A percentile compares a stretch with the other conserved stretches of the same genome.
These are phyloP conservation scores for Phenganax marumi DNA, from an alignment of 92 coral and sea anemone species.

Conservation along the genomic window DNA sequence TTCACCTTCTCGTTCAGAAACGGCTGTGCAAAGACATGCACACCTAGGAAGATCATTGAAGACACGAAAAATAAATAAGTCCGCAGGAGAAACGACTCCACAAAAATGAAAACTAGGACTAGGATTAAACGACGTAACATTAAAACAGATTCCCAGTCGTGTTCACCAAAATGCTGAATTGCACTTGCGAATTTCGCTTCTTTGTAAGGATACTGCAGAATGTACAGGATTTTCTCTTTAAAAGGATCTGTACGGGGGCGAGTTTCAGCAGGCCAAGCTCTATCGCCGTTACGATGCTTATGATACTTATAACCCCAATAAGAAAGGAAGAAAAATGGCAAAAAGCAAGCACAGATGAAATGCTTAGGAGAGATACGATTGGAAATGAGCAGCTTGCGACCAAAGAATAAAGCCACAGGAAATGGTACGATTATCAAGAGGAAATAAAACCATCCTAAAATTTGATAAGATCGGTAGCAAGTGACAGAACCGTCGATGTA, in stretches of 20 bases:
- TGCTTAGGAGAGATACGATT: background rate
- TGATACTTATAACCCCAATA: conserved; percentile 6
- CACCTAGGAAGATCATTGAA: background rate
- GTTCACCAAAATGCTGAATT: background rate
- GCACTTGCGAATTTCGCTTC: background rate
- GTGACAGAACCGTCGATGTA: conserved; percentile 21
- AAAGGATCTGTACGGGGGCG: background rate
- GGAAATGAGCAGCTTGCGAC: conserved; percentile 6
- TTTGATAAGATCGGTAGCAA: conserved; percentile 19
- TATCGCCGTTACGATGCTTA: background rate
- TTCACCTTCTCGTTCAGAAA: conserved; percentile 1
- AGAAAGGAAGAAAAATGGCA: background rate
- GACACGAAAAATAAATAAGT: background rate
- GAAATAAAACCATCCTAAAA: conserved; percentile 4
- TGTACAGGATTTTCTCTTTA: conserved; percentile 22
- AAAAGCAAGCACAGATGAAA: conserved; percentile 13
- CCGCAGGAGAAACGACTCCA: conserved; percentile 9
- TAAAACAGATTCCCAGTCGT: conserved; percentile 33
- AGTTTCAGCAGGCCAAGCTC: background rate
- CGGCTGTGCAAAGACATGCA: conserved; percentile 23
- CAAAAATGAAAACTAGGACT: conserved; percentile 20
- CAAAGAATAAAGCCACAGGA: conserved; percentile 13
- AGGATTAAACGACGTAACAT: conserved; percentile 27
- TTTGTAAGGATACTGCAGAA: conserved; percentile 31
- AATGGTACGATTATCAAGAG: background rate